Evolutionary conservation across 2,888 invertebrate genomes (phyloP).

Genomic region (Lepeophtheirus nordmannii): DNA sequence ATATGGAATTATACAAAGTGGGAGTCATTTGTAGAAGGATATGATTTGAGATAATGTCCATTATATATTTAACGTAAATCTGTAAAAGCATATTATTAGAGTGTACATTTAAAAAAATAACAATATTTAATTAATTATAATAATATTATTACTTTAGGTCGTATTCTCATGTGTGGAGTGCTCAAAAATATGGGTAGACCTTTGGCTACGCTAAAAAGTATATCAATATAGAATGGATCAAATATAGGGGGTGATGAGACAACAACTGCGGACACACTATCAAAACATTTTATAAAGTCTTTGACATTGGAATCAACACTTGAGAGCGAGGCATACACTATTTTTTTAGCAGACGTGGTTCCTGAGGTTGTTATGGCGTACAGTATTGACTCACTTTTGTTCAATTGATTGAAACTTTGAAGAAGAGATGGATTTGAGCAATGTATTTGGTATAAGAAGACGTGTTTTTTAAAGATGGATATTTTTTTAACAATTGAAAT

Average conservation of each 20-base stretch:
- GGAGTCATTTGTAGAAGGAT: slow-evolving; percentile 15
- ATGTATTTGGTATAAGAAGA: too few species aligned
- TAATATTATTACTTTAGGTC: background rate
- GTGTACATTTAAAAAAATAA: background rate
- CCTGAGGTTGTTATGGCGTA: background rate
- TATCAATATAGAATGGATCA: slow-evolving; percentile 18
- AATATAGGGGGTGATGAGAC: slow-evolving; percentile 8
- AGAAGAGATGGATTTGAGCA: too few species aligned
- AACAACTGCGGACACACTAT: background rate
- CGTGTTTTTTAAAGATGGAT: too few species aligned
- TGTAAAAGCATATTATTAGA: background rate
- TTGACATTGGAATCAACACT: slow-evolving; percentile 5
- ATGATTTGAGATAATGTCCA: background rate
- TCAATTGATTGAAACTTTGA: too few species aligned
- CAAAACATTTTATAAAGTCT: slow-evolving; percentile 10
- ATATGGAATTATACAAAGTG: background rate
- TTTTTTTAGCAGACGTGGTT: background rate
- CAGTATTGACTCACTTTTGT: background rate
- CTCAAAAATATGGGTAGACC: slow-evolving; percentile 2
- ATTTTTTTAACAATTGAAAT: too few species aligned
- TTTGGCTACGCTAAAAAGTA: background rate
- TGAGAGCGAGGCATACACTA: background rate
- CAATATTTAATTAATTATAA: background rate
- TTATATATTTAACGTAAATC: background rate
- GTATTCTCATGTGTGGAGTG: background rate